A percentile compares a stretch with the other conserved stretches of the same genome.
phyloP scores from a whole-genome alignment of 1,140 invertebrate genomes.

The Ips nitidus region DNA sequence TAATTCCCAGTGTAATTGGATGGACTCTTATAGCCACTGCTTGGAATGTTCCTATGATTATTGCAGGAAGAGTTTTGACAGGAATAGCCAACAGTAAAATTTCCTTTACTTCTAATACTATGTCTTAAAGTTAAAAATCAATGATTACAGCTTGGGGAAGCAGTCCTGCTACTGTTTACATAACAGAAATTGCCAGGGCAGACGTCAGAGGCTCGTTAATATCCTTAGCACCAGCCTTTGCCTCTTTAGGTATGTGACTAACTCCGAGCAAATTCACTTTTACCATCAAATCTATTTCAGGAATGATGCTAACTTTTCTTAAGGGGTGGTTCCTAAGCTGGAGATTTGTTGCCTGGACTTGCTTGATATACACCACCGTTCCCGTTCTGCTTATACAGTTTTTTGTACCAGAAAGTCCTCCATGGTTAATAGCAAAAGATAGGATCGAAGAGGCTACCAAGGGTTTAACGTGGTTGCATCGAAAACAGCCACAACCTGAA shows the following conservation, averaged over 20 bases:
- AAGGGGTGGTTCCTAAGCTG: conserved; percentile 63
- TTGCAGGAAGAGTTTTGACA: conserved; percentile 64
- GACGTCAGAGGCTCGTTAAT: conserved; percentile 59
- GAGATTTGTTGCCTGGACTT: conserved; percentile 60
- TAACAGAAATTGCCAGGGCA: conserved; percentile 62
- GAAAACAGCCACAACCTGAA: conserved; percentile 49
- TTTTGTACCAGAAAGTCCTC: conserved; percentile 70
- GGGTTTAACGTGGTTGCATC: conserved; percentile 55
- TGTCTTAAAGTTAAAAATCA: neutral
- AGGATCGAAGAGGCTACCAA: conserved; percentile 57
- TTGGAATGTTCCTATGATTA: conserved; percentile 55
- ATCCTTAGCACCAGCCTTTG: conserved; percentile 38
- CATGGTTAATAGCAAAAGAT: conserved; percentile 62
- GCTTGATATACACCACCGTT: conserved; percentile 57
- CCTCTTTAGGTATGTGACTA: conserved; percentile 49
- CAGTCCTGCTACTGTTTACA: conserved; percentile 64
- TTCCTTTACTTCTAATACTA: neutral
- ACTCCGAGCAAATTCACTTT: conserved; percentile 38
- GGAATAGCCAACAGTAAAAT: conserved; percentile 57
- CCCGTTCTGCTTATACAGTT: conserved; percentile 57
- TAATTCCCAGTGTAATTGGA: conserved; percentile 62
- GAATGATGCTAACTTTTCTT: conserved; percentile 63
- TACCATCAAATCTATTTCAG: conserved; percentile 45
- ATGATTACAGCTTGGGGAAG: conserved; percentile 55
- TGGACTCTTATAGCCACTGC: conserved; percentile 64